Conservation (phyloP, 1,140 invertebrate species). For the Carcinoscorpius rotundicauda region DNA sequence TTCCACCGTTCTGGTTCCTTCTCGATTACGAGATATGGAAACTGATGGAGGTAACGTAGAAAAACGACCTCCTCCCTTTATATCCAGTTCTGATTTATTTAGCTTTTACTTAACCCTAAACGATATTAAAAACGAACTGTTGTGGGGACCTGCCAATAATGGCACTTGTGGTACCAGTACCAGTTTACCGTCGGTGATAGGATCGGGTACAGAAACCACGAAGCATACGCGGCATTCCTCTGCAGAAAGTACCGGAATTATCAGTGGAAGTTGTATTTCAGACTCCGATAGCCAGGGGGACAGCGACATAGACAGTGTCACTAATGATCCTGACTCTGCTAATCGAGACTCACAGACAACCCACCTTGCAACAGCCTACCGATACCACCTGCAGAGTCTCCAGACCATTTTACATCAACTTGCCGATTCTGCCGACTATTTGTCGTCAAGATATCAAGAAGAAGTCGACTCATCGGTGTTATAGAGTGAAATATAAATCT, state of each 20-base stretch:
- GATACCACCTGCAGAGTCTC: conserved; percentile 59
- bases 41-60: conserved; percentile 39
- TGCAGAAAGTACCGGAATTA: conserved; percentile 18
- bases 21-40: conserved; percentile 66
- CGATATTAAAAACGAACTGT: conserved; percentile 62
- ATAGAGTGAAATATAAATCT: no score
- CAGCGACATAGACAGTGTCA: conserved; percentile 23
- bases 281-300: conserved; percentile 24
- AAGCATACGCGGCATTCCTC: no score
- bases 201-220: no score
- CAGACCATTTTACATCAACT: conserved; percentile 63
- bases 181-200: conserved; percentile 1
- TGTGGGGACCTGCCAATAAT: conserved; percentile 48
- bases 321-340: conserved; percentile 9
- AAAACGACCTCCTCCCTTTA: conserved; percentile 29
- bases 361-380: conserved; percentile 46
- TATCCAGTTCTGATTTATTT: conserved; percentile 52
- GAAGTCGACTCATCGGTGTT: conserved; percentile 48
- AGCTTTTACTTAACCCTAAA: conserved; percentile 70
- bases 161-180: conserved; percentile 24
- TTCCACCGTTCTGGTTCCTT: conserved; percentile 74
- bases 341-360: conserved; percentile 29
- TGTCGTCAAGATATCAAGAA: conserved; percentile 70
- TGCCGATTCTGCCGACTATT: conserved; percentile 64
- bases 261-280: conserved; percentile 16